Evolutionary conservation across 2,888 invertebrate genomes (phyloP).

Genomic region (Acrocyrtus sp.): DNA sequence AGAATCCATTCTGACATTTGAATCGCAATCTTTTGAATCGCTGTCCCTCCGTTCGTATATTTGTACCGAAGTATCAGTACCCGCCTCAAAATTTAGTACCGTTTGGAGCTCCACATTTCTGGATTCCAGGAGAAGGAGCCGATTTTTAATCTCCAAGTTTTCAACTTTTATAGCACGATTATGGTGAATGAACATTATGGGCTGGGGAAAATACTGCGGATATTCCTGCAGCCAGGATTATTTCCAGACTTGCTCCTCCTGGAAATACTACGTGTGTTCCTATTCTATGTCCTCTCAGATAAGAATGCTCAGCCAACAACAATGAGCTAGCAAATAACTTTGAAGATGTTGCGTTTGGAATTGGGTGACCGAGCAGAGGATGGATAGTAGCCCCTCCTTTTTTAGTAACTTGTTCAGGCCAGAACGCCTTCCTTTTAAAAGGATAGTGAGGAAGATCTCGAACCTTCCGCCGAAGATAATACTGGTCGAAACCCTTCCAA

Average conservation of each 20-base stretch:
- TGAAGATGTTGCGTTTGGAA: background rate
- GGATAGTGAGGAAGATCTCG: conserved; percentile 18
- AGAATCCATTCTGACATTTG: too few species aligned
- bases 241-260: conserved; percentile 17
- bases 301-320: background rate
- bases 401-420: conserved; percentile 5
- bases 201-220: too few species aligned
- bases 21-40: too few species aligned
- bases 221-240: conserved; percentile 18
- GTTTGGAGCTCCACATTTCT: too few species aligned
- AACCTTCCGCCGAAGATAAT: conserved; percentile 1
- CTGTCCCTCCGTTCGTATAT: too few species aligned
- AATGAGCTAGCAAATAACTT: background rate
- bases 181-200: too few species aligned
- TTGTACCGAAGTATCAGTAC: too few species aligned
- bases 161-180: too few species aligned
- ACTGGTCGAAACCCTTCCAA: conserved; percentile 23
- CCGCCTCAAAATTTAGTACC: too few species aligned
- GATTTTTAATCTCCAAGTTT: too few species aligned
- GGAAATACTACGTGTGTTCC: conserved; percentile 5
- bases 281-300: conserved; percentile 15
- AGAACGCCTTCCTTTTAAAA: conserved; percentile 6
- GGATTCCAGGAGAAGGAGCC: too few species aligned
- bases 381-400: conserved; percentile 9
- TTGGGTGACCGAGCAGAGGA: background rate